Conservation (phyloP, 2,888 invertebrate genomes). For the Cheilosia vulpina region DNA sequence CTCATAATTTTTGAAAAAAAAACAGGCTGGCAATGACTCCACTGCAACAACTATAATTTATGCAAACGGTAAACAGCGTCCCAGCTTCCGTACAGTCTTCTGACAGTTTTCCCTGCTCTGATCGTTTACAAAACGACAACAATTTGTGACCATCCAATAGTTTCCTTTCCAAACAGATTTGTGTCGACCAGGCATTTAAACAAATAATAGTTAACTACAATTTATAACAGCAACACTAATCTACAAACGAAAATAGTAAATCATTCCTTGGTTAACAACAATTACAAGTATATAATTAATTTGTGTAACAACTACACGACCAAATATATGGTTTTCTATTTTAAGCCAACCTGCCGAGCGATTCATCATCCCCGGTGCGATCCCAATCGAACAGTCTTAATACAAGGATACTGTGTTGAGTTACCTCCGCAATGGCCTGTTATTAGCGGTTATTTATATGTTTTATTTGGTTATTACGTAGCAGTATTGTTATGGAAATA, state of each 20-base stretch:
- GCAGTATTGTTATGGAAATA: slow-evolving; percentile 59
- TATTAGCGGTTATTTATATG: slow-evolving; percentile 39
- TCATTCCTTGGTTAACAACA: slow-evolving; percentile 16
- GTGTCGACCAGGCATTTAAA: not conserved
- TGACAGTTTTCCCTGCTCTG: too few relatives aligned
- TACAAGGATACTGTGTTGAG: slow-evolving; percentile 85
- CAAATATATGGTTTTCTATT: slow-evolving; percentile 12
- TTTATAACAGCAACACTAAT: not conserved
- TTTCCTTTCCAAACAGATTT: too few relatives aligned
- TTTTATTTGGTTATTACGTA: slow-evolving; percentile 31
- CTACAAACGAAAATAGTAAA: not conserved
- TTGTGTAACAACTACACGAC: not conserved
- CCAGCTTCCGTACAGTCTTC: too few relatives aligned
- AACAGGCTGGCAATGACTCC: too few relatives aligned
- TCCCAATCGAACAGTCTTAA: slow-evolving; percentile 96
- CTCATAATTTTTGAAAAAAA: too few relatives aligned
- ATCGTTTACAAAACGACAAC: too few relatives aligned
- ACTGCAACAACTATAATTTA: too few relatives aligned
- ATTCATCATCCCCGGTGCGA: slow-evolving; percentile 95
- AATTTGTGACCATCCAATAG: too few relatives aligned
- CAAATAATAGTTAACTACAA: slow-evolving; percentile 1
- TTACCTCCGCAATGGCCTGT: slow-evolving; percentile 87
- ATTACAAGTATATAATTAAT: not conserved
- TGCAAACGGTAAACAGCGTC: too few relatives aligned
- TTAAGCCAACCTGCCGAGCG: slow-evolving; percentile 92